Conservation (phyloP, 2,797 vertebrate genomes). For the Podargus strigoides region DNA sequence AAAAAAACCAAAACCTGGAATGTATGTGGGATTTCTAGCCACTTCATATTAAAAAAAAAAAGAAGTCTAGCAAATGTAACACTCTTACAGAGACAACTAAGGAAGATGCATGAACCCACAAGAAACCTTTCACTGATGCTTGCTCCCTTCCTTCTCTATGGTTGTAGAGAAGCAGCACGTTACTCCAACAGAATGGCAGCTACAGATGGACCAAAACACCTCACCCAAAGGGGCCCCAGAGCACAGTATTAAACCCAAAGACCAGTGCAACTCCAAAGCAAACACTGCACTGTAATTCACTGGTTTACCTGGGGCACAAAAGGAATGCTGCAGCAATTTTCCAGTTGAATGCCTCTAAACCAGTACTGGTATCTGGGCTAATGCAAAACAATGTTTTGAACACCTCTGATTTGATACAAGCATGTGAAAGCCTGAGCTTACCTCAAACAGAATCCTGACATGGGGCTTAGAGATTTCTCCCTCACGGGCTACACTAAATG, state of each 20-base stretch:
- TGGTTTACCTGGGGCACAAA: neutral
- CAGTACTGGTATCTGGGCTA: neutral
- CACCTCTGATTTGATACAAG: neutral
- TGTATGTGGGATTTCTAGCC: rapidly evolving
- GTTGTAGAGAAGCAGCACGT: neutral
- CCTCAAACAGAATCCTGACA: neutral
- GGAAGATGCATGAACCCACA: neutral
- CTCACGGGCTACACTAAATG: neutral
- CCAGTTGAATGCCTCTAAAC: neutral
- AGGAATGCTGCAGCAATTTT: neutral
- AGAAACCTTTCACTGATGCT: neutral
- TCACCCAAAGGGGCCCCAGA: neutral
- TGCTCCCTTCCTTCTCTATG: neutral
- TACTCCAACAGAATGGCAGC: neutral
- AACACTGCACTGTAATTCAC: neutral
- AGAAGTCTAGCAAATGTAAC: neutral
- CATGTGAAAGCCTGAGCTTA: neutral
- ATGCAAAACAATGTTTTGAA: neutral
- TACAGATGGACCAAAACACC: neutral
- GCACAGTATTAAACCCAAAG: neutral
- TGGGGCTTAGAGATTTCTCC: neutral
- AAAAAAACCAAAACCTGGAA: neutral
- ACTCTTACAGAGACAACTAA: neutral
- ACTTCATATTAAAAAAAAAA: neutral
- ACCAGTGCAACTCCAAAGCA: neutral